Percentiles rank a stretch among this genome's conserved stretches.
These are phyloP conservation scores for Congeria kusceri DNA, from an alignment of 2,888 invertebrate genomes.

Conservation along the genomic window DNA sequence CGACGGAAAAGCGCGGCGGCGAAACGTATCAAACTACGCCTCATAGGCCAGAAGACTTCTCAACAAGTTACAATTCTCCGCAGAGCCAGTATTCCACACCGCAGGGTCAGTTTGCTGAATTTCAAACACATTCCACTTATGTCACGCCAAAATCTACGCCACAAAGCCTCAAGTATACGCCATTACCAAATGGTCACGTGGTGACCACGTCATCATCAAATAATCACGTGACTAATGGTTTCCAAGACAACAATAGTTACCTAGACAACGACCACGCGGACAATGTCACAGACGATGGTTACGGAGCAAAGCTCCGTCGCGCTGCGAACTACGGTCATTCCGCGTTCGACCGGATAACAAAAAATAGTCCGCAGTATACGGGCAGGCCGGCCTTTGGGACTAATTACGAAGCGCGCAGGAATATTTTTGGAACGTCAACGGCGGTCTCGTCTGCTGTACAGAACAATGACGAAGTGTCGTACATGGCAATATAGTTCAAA, in stretches of 20 bases:
- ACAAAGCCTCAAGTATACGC: background rate
- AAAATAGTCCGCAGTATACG: slow-evolving; percentile 48
- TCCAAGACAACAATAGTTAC: slow-evolving; percentile 20
- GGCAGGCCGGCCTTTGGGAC: slow-evolving; percentile 51
- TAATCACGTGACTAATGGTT: background rate
- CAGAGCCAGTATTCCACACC: slow-evolving; percentile 29
- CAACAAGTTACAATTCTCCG: slow-evolving; percentile 20
- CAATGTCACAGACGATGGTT: slow-evolving; percentile 64
- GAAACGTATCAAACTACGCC: too few species aligned
- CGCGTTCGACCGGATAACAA: slow-evolving; percentile 68
- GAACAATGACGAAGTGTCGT: slow-evolving; percentile 60
- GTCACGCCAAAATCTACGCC: background rate
- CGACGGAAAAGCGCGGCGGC: too few species aligned
- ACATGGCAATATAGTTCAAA: slow-evolving; percentile 60
- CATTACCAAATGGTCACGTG: slow-evolving; percentile 10
- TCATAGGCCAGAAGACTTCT: slow-evolving; percentile 23
- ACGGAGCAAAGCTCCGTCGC: slow-evolving; percentile 68
- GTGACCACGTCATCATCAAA: background rate
- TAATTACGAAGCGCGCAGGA: slow-evolving; percentile 1
- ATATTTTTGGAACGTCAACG: background rate
- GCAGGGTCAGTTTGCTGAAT: slow-evolving; percentile 12
- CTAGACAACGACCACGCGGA: background rate
- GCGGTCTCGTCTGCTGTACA: slow-evolving; percentile 69
- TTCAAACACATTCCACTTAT: background rate
- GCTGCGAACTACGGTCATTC: slow-evolving; percentile 69